These are phyloP conservation scores for Notarius quadriscutis DNA, from an alignment of 2,113 vertebrate genomes.

Conservation along the genomic window DNA sequence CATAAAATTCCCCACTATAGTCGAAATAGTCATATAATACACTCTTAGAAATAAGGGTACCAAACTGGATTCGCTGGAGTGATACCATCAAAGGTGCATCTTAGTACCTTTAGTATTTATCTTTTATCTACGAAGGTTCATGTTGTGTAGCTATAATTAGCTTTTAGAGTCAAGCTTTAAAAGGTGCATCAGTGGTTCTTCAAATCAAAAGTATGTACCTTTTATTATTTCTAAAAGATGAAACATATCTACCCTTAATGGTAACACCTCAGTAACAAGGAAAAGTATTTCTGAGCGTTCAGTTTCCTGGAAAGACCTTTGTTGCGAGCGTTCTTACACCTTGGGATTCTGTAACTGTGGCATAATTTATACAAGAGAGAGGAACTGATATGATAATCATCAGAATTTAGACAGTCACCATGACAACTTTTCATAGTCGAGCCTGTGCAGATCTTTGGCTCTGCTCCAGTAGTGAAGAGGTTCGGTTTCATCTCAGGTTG, in stretches of 20 bases:
- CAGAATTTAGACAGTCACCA: constrained; percentile 36
- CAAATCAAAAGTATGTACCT: neutral
- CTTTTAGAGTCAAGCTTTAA: neutral
- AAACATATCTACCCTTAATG: neutral
- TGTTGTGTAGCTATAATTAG: neutral
- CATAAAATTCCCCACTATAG: neutral
- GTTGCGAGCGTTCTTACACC: neutral
- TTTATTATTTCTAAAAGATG: neutral
- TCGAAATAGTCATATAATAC: neutral
- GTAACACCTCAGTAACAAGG: neutral
- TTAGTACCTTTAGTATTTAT: neutral
- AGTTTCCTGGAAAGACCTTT: neutral
- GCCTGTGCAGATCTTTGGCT: neutral
- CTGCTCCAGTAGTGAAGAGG: constrained; percentile 24
- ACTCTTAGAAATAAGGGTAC: neutral
- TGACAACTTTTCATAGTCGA: constrained; percentile 39
- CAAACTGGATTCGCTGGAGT: neutral
- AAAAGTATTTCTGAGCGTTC: neutral
- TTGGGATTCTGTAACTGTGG: neutral
- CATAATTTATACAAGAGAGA: neutral
- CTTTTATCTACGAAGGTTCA: neutral
- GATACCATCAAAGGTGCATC: neutral
- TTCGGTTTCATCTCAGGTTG: constrained; percentile 15
- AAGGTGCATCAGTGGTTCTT: neutral
- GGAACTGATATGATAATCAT: neutral